Conservation (phyloP, 1,140 invertebrate genomes). For the Vanessa tameamea region DNA sequence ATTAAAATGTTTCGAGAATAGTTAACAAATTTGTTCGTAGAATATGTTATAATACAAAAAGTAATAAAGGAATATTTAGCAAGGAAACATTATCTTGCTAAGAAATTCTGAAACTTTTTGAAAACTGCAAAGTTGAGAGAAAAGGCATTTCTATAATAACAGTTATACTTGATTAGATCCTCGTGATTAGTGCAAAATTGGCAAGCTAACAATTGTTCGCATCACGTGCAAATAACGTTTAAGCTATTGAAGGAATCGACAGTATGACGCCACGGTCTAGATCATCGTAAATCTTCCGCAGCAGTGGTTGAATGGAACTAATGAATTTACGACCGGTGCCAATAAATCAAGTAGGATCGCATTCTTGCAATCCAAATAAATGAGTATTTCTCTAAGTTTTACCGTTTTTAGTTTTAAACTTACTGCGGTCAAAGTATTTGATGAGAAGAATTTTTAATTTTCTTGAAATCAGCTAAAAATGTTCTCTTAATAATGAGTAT, state of each 20-base stretch:
- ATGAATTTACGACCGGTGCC: constrained; percentile 35
- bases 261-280: constrained; percentile 28
- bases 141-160: background rate
- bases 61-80: background rate
- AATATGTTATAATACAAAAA: background rate
- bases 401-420: constrained; percentile 4
- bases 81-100: background rate
- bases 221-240: constrained; percentile 26
- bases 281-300: constrained; percentile 35
- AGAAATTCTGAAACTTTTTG: background rate
- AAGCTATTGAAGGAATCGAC: constrained; percentile 27
- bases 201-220: constrained; percentile 9
- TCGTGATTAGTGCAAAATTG: constrained; percentile 10
- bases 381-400: constrained; percentile 7
- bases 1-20: background rate
- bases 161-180: background rate
- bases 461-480: background rate
- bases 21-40: background rate
- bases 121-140: background rate
- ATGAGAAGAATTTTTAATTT: background rate
- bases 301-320: constrained; percentile 33
- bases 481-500: background rate
- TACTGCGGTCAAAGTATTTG: background rate
- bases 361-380: constrained; percentile 20
- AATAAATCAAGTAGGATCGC: constrained; percentile 30